phyloP scores from a whole-genome alignment of 2,797 vertebrate genomes.

The Aldrovandia affinis region DNA sequence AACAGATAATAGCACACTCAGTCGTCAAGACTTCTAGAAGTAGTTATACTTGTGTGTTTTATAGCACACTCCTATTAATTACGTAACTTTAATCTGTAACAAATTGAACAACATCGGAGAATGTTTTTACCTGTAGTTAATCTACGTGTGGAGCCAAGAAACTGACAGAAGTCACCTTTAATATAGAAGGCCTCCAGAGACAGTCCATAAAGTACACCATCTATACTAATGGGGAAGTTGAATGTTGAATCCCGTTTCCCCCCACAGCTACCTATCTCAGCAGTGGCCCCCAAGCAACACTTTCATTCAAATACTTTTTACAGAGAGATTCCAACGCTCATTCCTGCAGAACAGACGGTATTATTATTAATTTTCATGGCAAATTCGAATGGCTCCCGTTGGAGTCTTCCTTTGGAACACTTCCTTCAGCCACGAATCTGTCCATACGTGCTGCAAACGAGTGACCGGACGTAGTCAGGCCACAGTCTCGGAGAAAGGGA shows the following conservation, averaged over 20 bases:
- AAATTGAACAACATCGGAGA: no score
- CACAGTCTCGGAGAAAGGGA: background rate
- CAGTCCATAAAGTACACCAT: background rate
- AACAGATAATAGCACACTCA: no score
- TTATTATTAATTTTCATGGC: background rate
- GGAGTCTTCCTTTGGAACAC: background rate
- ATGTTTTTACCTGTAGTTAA: no score
- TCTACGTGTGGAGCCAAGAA: no score
- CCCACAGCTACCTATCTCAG: background rate
- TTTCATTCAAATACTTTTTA: background rate
- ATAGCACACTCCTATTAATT: no score
- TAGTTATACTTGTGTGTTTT: no score
- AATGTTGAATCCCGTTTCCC: background rate
- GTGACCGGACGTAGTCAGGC: background rate
- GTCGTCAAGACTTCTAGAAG: no score
- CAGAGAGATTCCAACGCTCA: background rate
- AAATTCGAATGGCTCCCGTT: background rate
- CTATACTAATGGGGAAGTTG: background rate
- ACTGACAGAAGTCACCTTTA: background rate
- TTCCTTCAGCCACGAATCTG: background rate
- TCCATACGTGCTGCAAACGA: background rate
- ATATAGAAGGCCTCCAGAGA: background rate
- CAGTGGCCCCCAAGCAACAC: background rate
- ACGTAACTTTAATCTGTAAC: no score
- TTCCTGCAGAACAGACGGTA: background rate